Evolutionary conservation across 2,888 invertebrate species (phyloP).

Genomic region (Sympetrum striolatum): DNA sequence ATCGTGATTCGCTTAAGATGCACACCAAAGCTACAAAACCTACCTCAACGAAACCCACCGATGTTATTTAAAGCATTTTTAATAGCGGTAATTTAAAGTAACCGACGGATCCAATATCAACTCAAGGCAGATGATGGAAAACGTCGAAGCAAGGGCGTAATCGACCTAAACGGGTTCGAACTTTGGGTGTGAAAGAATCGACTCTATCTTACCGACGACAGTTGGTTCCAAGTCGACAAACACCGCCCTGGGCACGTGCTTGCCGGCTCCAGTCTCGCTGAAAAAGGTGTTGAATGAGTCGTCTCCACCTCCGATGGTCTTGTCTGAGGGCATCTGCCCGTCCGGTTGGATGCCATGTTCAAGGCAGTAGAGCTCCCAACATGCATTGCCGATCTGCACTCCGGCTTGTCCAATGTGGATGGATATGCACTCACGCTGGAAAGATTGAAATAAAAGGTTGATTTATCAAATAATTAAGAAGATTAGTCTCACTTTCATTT

Average conservation of each 20-base stretch:
- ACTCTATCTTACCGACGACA: conserved; percentile 72
- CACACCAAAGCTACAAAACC: no score
- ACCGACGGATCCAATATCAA: no score
- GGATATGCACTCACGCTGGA: conserved; percentile 59
- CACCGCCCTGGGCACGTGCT: conserved; percentile 93
- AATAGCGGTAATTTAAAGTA: no score
- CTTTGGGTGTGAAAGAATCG: conserved; percentile 63
- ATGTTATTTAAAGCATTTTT: no score
- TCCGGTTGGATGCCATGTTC: conserved; percentile 61
- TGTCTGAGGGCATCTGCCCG: conserved; percentile 65
- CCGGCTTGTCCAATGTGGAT: conserved; percentile 61
- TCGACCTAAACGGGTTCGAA: no score
- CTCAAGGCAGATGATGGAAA: no score
- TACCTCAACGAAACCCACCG: no score
- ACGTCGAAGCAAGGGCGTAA: no score
- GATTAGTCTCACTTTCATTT: no score
- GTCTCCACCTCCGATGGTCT: conserved; percentile 60
- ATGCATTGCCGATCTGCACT: conserved; percentile 57
- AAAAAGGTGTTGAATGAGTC: conserved; percentile 61
- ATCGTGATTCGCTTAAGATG: no score
- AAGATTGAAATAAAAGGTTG: not conserved
- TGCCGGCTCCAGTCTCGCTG: conserved; percentile 78
- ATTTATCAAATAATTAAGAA: not conserved
- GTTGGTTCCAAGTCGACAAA: conserved; percentile 97
- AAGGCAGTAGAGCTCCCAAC: conserved; percentile 57